Percentiles rank a stretch among this genome's conserved stretches.
These are phyloP conservation scores for Chrosomus eos DNA, from an alignment of 2,797 vertebrate species.

Conservation along the genomic window DNA sequence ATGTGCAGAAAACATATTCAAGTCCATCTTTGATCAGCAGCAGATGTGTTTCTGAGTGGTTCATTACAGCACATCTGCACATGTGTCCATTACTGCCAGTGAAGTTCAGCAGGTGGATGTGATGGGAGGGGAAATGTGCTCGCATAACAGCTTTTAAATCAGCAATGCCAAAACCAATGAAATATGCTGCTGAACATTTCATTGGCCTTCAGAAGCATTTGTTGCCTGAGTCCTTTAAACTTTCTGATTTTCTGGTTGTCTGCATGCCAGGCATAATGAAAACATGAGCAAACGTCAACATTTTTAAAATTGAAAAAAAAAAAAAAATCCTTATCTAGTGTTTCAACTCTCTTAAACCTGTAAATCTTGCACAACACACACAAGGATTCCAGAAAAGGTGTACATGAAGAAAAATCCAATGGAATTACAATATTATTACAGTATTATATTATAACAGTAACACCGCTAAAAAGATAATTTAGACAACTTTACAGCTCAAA, in stretches of 20 bases:
- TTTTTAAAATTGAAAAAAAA: not conserved
- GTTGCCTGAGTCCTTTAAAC: not conserved
- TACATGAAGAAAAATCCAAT: not conserved
- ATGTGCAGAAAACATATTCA: slow-evolving; percentile 30
- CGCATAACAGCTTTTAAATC: slow-evolving; percentile 22
- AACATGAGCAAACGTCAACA: not conserved
- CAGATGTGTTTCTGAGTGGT: slow-evolving; percentile 53
- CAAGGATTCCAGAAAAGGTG: not conserved
- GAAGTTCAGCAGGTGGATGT: slow-evolving; percentile 34
- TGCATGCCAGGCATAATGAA: not conserved
- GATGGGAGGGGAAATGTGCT: slow-evolving; percentile 10
- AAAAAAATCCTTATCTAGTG: not conserved
- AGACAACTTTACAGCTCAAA: not conserved
- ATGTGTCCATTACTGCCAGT: slow-evolving; percentile 28
- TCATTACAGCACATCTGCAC: slow-evolving; percentile 51
- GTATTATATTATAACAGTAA: not conserved
- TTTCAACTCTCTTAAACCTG: not conserved
- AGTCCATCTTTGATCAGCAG: slow-evolving; percentile 35
- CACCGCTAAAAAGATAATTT: not conserved
- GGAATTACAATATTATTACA: not conserved
- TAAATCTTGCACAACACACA: not conserved
- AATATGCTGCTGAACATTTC: slow-evolving; percentile 26
- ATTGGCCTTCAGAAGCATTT: slow-evolving; percentile 11
- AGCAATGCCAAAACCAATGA: slow-evolving; percentile 19
- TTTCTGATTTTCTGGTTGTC: not conserved